These are phyloP conservation scores for Heliocidaris erythrogramma DNA, from an alignment of 35 echinoderm and acorn worm species.

Conservation along the genomic window DNA sequence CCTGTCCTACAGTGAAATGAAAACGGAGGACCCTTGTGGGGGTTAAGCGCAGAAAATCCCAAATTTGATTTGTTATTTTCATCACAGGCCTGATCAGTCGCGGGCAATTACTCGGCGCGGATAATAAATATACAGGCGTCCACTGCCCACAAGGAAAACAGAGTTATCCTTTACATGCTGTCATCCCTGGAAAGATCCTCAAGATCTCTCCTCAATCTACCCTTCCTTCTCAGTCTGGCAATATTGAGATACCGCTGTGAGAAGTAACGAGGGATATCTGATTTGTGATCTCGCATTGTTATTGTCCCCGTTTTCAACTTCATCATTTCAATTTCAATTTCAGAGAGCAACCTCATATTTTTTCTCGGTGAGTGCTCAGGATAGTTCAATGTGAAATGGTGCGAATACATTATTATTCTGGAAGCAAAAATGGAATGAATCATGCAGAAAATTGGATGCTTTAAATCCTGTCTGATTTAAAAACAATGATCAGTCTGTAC, in stretches of 20 bases:
- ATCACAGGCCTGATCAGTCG: slow-evolving; percentile 33
- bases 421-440: not conserved
- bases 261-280: not conserved
- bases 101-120: slow-evolving; percentile 17
- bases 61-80: slow-evolving; percentile 46
- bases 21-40: not conserved
- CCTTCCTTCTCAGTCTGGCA: not conserved
- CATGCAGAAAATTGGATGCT: no score
- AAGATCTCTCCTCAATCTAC: not conserved
- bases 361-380: not conserved
- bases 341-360: not conserved
- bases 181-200: not conserved
- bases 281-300: not conserved
- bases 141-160: not conserved
- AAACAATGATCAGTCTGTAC: no score
- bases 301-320: not conserved
- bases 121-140: slow-evolving; percentile 19
- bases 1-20: not conserved
- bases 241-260: slow-evolving; percentile 6
- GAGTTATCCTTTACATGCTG: not conserved
- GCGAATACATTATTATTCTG: not conserved
- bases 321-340: not conserved
- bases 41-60: slow-evolving; percentile 33
- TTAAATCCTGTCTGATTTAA: no score
- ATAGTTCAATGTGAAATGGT: not conserved